Evolutionary conservation across 1,140 invertebrate genomes (phyloP).

Genomic region (Atta colombica): DNA sequence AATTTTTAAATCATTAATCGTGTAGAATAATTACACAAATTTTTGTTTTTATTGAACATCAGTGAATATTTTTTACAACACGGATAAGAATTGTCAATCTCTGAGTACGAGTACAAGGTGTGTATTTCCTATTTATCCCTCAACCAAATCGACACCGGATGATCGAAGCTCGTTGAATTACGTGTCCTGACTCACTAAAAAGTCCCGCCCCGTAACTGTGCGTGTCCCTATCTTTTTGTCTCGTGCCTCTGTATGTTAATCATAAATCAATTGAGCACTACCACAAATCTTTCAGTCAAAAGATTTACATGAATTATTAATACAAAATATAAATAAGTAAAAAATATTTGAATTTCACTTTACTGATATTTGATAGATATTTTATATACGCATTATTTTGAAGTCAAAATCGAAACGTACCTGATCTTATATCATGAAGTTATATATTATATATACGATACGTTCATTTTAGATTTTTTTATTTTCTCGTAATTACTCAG

Average conservation of each 20-base stretch:
- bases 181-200: slow-evolving; percentile 40
- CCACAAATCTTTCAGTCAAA: not conserved
- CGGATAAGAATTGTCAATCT: not conserved
- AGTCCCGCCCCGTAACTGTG: not conserved
- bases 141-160: slow-evolving; percentile 56
- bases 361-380: not conserved
- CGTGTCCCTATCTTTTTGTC: slow-evolving; percentile 13
- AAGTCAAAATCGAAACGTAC: no score
- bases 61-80: not conserved
- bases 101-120: not conserved
- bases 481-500: not conserved
- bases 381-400: not conserved
- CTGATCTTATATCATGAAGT: not conserved
- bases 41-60: not conserved
- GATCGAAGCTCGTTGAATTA: slow-evolving; percentile 63
- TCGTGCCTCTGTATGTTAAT: slow-evolving; percentile 33
- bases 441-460: not conserved
- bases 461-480: not conserved
- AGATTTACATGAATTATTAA: not conserved
- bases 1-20: not conserved
- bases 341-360: not conserved
- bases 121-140: slow-evolving; percentile 47
- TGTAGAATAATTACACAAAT: not conserved
- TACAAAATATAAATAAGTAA: slow-evolving; percentile 1
- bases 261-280: slow-evolving; percentile 22